These are phyloP conservation scores for Notarius quadriscutis DNA, from an alignment of 2,113 vertebrate genomes.

Conservation along the genomic window DNA sequence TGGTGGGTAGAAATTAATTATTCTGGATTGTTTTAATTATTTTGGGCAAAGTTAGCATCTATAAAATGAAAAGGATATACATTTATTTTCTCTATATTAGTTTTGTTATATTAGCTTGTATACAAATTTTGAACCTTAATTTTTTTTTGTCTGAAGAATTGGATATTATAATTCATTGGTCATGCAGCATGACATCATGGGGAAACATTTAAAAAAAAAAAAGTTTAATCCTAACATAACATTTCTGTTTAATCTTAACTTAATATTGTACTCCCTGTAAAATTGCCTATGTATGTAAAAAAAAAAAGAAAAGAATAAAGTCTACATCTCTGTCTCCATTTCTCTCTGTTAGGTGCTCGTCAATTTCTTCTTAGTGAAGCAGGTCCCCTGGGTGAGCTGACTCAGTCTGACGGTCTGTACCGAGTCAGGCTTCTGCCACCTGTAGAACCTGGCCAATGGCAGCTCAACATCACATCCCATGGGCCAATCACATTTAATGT, in stretches of 20 bases:
- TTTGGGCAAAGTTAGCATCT: neutral
- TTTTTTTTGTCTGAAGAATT: neutral
- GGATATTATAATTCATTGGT: neutral
- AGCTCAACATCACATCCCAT: slow-evolving; percentile 63
- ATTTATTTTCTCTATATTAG: neutral
- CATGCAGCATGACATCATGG: neutral
- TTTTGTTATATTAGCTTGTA: neutral
- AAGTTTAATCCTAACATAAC: too few species aligned
- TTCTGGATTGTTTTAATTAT: neutral
- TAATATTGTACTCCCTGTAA: neutral
- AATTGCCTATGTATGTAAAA: neutral
- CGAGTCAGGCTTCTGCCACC: slow-evolving; percentile 71
- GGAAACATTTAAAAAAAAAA: neutral
- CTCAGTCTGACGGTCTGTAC: slow-evolving; percentile 73
- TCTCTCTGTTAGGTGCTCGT: slow-evolving; percentile 57
- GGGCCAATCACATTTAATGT: slow-evolving; percentile 71
- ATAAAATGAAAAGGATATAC: neutral
- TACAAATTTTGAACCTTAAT: neutral
- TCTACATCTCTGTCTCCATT: neutral
- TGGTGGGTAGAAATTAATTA: neutral
- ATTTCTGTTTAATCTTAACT: neutral
- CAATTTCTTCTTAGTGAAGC: slow-evolving; percentile 64
- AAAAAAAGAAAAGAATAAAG: neutral
- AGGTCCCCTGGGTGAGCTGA: slow-evolving; percentile 62
- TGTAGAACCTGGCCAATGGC: slow-evolving; percentile 74